phyloP scores from a whole-genome alignment of 2,797 vertebrate species.

The Cyprinodon diabolis region DNA sequence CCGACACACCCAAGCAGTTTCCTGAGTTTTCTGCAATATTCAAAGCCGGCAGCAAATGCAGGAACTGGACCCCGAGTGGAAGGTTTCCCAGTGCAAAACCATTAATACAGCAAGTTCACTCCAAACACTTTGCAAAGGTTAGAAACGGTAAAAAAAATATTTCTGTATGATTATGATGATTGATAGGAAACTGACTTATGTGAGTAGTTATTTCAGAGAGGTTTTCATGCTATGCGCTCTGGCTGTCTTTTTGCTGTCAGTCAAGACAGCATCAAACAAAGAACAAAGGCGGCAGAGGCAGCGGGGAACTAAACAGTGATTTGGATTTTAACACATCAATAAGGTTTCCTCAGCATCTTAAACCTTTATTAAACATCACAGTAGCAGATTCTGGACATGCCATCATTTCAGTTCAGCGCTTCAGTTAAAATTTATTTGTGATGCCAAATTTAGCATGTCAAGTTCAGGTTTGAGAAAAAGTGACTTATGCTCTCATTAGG shows the following conservation, averaged over 20 bases:
- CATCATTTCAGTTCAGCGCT: neutral
- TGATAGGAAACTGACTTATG: neutral
- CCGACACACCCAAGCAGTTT: constrained; percentile 73
- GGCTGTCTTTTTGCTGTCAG: neutral
- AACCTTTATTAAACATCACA: neutral
- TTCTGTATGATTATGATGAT: neutral
- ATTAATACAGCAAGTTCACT: neutral
- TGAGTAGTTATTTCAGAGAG: neutral
- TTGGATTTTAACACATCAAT: neutral
- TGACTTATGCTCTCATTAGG: neutral
- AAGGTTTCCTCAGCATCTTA: neutral
- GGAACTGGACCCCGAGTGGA: constrained; percentile 36
- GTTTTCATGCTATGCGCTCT: neutral
- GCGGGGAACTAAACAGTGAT: neutral
- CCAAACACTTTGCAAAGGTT: neutral
- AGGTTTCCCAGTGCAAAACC: constrained; percentile 8
- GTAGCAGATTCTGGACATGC: neutral
- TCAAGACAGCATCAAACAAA: neutral
- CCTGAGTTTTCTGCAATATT: constrained; percentile 56
- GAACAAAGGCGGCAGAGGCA: neutral
- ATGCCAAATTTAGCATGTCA: neutral
- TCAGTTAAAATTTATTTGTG: neutral
- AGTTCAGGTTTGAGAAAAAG: neutral
- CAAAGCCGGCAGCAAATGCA: constrained; percentile 16
- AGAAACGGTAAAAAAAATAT: no score